phyloP scores from a whole-genome alignment of 2,797 vertebrate genomes.

The Coregonus suidteri region DNA sequence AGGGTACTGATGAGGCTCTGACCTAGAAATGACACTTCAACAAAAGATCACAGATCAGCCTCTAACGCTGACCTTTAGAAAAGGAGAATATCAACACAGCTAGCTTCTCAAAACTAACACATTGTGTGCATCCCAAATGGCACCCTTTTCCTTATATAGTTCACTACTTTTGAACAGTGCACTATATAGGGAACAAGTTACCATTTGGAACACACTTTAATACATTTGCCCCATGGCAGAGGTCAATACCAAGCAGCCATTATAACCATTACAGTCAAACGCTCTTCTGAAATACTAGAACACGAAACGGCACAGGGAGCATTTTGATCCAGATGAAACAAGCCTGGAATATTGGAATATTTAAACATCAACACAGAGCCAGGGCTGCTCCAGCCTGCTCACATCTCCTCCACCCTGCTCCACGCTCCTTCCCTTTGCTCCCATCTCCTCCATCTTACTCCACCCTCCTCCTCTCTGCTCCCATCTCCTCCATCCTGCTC shows the following conservation, averaged over 20 bases:
- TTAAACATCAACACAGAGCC: constrained; percentile 29
- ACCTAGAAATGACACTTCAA: constrained; percentile 72
- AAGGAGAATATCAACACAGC: constrained; percentile 53
- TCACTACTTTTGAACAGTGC: not conserved
- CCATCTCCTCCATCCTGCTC: too few relatives aligned
- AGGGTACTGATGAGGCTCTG: constrained; percentile 70
- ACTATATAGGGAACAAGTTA: not conserved
- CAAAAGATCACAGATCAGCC: constrained; percentile 57
- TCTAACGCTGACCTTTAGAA: constrained; percentile 69
- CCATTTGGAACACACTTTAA: not conserved
- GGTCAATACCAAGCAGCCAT: constrained; percentile 61
- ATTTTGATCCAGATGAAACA: constrained; percentile 27
- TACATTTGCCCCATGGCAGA: constrained; percentile 39
- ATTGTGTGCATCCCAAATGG: not conserved
- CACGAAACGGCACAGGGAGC: constrained; percentile 48
- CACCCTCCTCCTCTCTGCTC: too few relatives aligned
- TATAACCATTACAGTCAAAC: constrained; percentile 53
- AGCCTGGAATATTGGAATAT: constrained; percentile 25
- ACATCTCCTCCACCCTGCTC: too few relatives aligned
- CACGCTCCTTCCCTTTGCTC: too few relatives aligned
- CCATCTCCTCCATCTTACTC: too few relatives aligned
- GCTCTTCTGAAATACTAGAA: constrained; percentile 15
- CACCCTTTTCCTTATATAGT: not conserved
- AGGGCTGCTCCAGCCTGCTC: not conserved
- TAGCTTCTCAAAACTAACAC: not conserved